Conservation (phyloP, 2,113 vertebrate genomes). For the Percina caprodes region DNA sequence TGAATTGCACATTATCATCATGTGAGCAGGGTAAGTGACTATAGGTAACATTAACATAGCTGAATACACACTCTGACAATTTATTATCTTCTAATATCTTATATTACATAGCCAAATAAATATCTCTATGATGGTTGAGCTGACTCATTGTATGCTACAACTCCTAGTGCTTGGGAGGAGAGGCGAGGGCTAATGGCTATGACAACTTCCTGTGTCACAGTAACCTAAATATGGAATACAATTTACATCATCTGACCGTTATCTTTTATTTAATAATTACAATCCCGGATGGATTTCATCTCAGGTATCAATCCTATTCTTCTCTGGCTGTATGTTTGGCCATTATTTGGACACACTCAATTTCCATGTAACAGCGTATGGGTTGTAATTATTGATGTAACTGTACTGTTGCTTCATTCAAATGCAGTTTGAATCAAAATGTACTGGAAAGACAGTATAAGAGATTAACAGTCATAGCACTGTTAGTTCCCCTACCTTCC, state of each 20-base stretch:
- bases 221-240: conserved; percentile 58
- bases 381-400: conserved; percentile 3
- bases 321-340: conserved; percentile 18
- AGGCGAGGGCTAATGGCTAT: conserved; percentile 49
- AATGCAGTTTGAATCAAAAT: conserved; percentile 18
- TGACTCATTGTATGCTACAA: conserved; percentile 46
- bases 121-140: conserved; percentile 23
- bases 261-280: conserved; percentile 54
- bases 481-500: conserved; percentile 84
- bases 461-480: background rate
- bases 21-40: background rate
- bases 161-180: conserved; percentile 35
- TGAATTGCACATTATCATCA: background rate
- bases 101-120: conserved; percentile 4
- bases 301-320: conserved; percentile 28
- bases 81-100: conserved; percentile 19
- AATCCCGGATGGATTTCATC: conserved; percentile 43
- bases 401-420: conserved; percentile 30
- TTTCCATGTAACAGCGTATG: conserved; percentile 12
- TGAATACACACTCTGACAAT: background rate
- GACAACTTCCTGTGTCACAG: conserved; percentile 49
- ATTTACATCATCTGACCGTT: conserved; percentile 41
- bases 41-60: conserved; percentile 9
- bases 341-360: conserved; percentile 29
- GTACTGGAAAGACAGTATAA: background rate